These are phyloP conservation scores for Nycticebus coucang DNA, from an alignment of 2,113 vertebrate genomes.

Conservation along the genomic window DNA sequence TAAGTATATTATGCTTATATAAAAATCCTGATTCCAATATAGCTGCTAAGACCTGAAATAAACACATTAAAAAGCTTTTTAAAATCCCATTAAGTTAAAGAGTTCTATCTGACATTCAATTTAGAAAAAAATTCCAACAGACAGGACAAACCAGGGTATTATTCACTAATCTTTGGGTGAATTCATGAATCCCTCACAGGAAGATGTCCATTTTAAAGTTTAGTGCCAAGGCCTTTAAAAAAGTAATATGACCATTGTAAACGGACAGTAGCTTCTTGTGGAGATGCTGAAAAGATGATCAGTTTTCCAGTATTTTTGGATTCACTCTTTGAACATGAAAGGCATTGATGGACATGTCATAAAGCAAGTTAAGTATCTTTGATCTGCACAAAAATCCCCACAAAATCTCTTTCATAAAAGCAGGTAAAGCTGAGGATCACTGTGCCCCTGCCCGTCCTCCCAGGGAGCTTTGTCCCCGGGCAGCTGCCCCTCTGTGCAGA, in stretches of 20 bases:
- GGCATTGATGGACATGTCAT: background rate
- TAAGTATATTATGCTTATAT: conserved; percentile 2
- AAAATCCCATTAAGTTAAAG: background rate
- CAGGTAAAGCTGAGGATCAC: background rate
- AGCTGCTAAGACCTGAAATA: conserved; percentile 28
- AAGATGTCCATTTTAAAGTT: background rate
- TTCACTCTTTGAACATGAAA: conserved; percentile 64
- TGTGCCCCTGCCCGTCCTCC: background rate
- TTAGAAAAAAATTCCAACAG: conserved; percentile 33
- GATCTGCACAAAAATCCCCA: conserved; percentile 41
- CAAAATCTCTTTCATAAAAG: conserved; percentile 1
- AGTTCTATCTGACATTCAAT: conserved; percentile 48
- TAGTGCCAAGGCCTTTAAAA: background rate
- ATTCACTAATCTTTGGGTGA: background rate
- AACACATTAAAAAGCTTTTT: conserved; percentile 48
- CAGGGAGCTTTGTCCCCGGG: background rate
- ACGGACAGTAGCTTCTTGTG: background rate
- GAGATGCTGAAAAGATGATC: conserved; percentile 43
- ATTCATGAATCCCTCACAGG: background rate
- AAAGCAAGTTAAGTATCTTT: conserved; percentile 53
- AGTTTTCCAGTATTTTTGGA: background rate
- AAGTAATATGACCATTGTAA: background rate
- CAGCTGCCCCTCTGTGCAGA: background rate
- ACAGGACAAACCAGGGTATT: background rate
- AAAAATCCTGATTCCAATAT: background rate